Base-by-base conservation (phyloP, 2,888 invertebrate species). In the Fragum sueziense region DNA sequence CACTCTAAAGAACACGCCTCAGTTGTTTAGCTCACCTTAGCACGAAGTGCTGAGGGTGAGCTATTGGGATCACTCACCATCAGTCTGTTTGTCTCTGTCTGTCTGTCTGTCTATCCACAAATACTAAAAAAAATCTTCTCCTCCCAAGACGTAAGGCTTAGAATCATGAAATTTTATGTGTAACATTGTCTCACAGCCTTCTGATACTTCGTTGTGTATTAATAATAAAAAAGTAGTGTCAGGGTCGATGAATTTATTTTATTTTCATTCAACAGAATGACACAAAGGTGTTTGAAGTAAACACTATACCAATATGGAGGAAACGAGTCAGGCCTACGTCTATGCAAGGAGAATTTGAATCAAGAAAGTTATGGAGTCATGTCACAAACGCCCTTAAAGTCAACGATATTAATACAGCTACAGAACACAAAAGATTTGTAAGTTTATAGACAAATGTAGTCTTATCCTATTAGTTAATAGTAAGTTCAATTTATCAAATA, bases 311-410 rank as follows among this genome's bases (percentile, higher is more conserved):
- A 17, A 85, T 91, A 0, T 84, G 82, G 74, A 78, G 83, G 33
- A 94, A 94, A 85, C 86, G 93, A 57, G 93, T 94, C 17, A 88
- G 94, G 27, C 94, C 94, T 0, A 17, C 94, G 9, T 86, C 90
- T 2, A 87, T 90, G 47, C 94, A 94, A 87, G 90, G 90, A 25
- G 91, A 91, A n/a, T 91, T 91, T 85, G 94, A 94, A 86, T 94
- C 94, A 0, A 89, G 94, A 1, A 91, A 90, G 71, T 88, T 94
- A 27, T 94, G 94, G 94, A 89, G 92, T 62, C 89, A 93, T 84
- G 94, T 94, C 14, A 94, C 94, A 4, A 92, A 92, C 74, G 93
- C 93, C 27, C 88, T 94, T 27, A 87, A 88, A 70, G 86, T 91
- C 1, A 92, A 92, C 14, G 93, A 94, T 82, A 89, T 93, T 29